Percentiles rank a stretch among this genome's conserved stretches.
phyloP scores from a whole-genome alignment of 2,888 invertebrate genomes.

The Sycophila texana region DNA sequence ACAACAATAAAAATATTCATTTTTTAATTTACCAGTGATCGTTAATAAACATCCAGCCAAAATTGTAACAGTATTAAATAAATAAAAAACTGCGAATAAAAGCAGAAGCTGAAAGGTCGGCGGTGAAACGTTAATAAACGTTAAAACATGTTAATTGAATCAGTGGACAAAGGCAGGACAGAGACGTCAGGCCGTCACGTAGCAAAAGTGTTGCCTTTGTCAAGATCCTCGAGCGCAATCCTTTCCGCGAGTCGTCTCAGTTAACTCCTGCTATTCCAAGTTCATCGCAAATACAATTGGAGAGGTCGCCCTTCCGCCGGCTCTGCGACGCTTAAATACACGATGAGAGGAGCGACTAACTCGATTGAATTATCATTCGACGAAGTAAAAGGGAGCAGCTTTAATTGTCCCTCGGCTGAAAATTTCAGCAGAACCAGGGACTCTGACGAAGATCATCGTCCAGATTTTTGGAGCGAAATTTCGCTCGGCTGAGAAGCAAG shows the following conservation, averaged over 20 bases:
- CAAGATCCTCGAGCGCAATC: constrained; percentile 1
- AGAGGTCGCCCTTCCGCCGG: background rate
- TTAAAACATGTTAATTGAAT: constrained; percentile 29
- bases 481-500: no score
- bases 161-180: background rate
- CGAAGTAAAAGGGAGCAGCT: constrained; percentile 1
- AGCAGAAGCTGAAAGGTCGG: no score
- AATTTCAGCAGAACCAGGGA: constrained; percentile 3
- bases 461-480: no score
- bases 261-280: background rate
- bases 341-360: background rate
- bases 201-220: background rate
- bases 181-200: background rate
- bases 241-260: background rate
- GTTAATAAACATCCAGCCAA: no score
- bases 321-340: constrained; percentile 2
- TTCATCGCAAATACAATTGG: constrained; percentile 32
- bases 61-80: no score
- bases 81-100: no score
- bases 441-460: no score
- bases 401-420: constrained; percentile 24
- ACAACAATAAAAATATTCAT: no score
- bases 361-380: constrained; percentile 34
- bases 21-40: no score
- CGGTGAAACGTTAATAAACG: background rate